Base-by-base conservation (phyloP, 2,797 vertebrate genomes). In the Eulemur rubriventer region DNA sequence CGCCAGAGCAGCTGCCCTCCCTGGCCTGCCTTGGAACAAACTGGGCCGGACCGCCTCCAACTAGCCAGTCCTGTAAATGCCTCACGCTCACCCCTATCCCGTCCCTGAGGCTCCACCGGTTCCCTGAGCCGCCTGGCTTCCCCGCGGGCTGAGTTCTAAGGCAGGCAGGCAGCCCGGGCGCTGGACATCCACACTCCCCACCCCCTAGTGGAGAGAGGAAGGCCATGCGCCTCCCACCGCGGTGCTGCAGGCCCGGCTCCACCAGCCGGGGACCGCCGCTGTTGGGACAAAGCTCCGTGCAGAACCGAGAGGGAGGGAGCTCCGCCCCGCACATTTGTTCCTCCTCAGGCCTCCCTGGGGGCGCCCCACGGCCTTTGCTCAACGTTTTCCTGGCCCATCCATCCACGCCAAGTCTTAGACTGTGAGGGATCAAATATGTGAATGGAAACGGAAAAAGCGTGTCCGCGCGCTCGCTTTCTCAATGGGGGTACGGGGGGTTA, bases 121-220 rank as follows among this genome's bases (percentile, higher is more conserved):
- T 43, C n/a, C 67, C 57, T 0, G 24, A 63, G 30, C 11, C 3
- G 0, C 80, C 48, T 4, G 87, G 16, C 85, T 7, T 46, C 84
- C 95, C 70, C 28, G 95, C 96, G 82, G 73, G 59, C 81, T n/a
- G 41, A 95, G 89, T 94, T 96, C 94, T 57, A 82, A 52, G 2
- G 63, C 84, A 75, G 30, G 52, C 96, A 91, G 92, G 48, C 96
- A 90, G 94, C 72, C 87, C 50, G 2, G 6, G 94, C 22, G 14
- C 1, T 3, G 0, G 92, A 78, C 97, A 93, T 93, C 96, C 97
- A 96, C 97, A 92, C 95, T 35, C 91, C 98, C 97, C 96, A 98
- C 95, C 97, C 98, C 83, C 96, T 97, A 97, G 95, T 81, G 96
- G 97, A 98, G 93, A 82, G 87, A 98, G 83, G 88, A 91, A 75